Percentiles rank a stretch among this genome's conserved stretches.
Evolutionary conservation across 2,797 vertebrate species (phyloP).

Genomic region (Syngnathus acus): DNA sequence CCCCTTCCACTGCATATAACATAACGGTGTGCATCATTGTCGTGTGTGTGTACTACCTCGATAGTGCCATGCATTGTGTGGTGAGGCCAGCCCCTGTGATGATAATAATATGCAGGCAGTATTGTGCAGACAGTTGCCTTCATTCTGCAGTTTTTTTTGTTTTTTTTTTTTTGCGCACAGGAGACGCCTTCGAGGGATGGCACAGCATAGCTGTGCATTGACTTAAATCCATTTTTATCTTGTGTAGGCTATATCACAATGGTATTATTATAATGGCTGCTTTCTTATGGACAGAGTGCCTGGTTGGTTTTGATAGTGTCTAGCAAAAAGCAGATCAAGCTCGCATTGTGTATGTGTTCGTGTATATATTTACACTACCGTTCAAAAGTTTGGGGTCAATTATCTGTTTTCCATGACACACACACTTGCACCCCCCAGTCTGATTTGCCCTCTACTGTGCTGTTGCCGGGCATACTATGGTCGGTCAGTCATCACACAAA

Average conservation of each 20-base stretch:
- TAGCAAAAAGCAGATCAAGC: neutral
- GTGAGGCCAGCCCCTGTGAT: neutral
- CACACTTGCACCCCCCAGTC: neutral
- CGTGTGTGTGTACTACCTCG: neutral
- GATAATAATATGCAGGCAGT: neutral
- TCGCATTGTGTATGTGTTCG: neutral
- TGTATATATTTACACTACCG: no score
- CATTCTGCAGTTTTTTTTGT: neutral
- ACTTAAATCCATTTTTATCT: neutral
- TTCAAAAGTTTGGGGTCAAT: neutral
- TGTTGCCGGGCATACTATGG: slow-evolving; percentile 32
- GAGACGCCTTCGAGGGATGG: neutral
- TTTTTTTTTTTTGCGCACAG: neutral
- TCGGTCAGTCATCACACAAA: slow-evolving; percentile 15
- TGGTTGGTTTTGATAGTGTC: neutral
- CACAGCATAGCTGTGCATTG: neutral
- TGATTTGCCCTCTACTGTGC: slow-evolving; percentile 5
- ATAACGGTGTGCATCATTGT: neutral
- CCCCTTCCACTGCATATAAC: neutral
- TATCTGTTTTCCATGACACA: neutral
- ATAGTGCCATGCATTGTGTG: neutral
- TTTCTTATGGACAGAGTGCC: neutral
- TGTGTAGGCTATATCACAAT: neutral
- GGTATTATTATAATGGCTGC: neutral
- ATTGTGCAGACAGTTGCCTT: neutral